Evolutionary conservation across 2,888 invertebrate genomes (phyloP), one percentile per base, ranked within the genome.

Genomic region (Trissoscelio sp.): DNA sequence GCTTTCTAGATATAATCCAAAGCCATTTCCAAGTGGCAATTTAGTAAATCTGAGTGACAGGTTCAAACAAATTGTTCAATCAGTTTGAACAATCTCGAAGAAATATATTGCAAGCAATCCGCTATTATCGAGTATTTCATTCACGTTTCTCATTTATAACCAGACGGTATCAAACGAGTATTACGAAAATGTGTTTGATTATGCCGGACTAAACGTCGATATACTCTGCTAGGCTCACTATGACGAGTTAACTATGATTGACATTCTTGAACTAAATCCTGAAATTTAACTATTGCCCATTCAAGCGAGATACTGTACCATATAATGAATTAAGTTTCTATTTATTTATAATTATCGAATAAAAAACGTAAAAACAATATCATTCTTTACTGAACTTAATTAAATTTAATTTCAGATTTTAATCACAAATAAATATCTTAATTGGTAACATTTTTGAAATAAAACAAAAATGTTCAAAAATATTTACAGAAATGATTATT

Each of bases 201-300:
- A 31, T 11, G 55, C 16, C 55, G 55, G 55, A 55, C 34, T 31
- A 55, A 55, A 34, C 55, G 55, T 34, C 34, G 55, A 55, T 34
- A 55, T 55, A 34, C 34, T 55, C 55, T 55, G 55, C 55, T 55
- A 34, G 34, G 16, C 14, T 53, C 16, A 31, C 14, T 53, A 9
- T 16, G 7, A 16, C 16, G 9, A 7, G n/a, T 53, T 31, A 53
- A 14, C 53, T 16, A 31, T 31, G 53, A 53, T 31, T 53, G 31
- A 31, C 31, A 53, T 53, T 14, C 11, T 34, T 7, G 11, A 34
- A 34, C 39, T n/a, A 2, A 39, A 14, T 12, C 14, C 12, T 39
- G 2, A 39, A 39, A 39, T 39, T 39, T 39, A 39, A 39, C n/a
- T 14, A 12, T 14, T 12, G 14, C 3, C 2, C 14, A 39, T 2